Percentiles rank a stretch among this genome's conserved stretches.
Evolutionary conservation across 92 coral and sea anemone species (phyloP).

Genomic region (Porites evermanni): DNA sequence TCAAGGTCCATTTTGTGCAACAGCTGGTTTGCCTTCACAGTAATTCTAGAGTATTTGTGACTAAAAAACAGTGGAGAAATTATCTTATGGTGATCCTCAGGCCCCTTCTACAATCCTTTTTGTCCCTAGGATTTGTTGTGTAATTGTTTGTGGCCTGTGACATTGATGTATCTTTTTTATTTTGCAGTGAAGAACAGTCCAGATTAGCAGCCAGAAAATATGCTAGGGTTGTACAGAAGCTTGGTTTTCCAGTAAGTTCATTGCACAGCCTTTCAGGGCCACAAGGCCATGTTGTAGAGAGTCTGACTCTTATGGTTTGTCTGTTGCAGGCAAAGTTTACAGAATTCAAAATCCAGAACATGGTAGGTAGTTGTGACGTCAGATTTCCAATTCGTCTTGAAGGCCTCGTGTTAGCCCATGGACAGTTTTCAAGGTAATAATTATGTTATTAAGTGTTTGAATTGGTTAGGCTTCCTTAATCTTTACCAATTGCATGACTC

Average conservation of each 20-base stretch:
- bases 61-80: no score
- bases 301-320: background rate
- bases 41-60: no score
- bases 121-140: background rate
- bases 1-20: no score
- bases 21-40: no score
- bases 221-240: conserved; percentile 99
- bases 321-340: conserved; percentile 92
- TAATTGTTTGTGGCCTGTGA: background rate
- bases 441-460: no score
- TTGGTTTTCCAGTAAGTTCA: conserved; percentile 93
- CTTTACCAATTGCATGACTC: no score
- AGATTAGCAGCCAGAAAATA: conserved; percentile 97
- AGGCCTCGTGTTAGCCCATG: conserved; percentile 96
- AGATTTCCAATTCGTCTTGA: conserved; percentile 98
- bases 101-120: no score
- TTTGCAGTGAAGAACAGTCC: conserved; percentile 92
- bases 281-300: background rate
- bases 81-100: no score
- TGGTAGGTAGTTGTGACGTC: conserved; percentile 99
- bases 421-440: conserved; percentile 96
- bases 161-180: background rate
- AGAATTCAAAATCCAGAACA: conserved; percentile 97
- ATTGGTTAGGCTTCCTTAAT: no score
- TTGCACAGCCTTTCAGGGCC: background rate